Percentiles rank a stretch among this genome's conserved stretches.
These are phyloP conservation scores for Mirza zaza DNA, from an alignment of 2,113 vertebrate species.

Conservation along the genomic window DNA sequence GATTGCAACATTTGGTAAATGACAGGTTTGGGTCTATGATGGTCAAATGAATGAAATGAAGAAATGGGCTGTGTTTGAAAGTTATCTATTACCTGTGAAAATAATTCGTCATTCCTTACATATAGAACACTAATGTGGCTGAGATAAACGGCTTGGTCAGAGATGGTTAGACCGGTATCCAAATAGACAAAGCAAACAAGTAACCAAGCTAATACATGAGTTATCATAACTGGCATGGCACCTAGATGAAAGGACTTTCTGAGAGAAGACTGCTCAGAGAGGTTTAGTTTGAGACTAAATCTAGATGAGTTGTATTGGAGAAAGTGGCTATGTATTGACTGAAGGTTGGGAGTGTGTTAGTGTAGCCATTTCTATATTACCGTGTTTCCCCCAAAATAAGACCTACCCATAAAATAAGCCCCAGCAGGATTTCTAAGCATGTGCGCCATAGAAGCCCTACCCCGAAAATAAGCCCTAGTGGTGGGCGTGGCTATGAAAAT, in stretches of 20 bases:
- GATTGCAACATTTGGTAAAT: not conserved
- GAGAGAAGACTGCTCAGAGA: not conserved
- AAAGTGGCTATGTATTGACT: rapidly evolving
- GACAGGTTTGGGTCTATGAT: not conserved
- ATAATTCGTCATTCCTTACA: not conserved
- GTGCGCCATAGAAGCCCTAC: no score
- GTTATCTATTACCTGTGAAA: not conserved
- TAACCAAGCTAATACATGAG: not conserved
- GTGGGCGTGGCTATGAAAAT: no score
- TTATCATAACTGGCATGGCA: not conserved
- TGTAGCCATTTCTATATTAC: not conserved
- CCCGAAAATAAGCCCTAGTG: no score
- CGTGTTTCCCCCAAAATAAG: no score
- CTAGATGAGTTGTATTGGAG: not conserved
- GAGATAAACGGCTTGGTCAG: not conserved
- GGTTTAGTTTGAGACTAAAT: not conserved
- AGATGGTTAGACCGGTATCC: not conserved
- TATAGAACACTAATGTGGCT: not conserved
- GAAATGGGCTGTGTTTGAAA: not conserved
- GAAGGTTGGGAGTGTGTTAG: not conserved
- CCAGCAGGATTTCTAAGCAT: no score
- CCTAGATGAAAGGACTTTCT: not conserved
- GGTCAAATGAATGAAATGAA: not conserved
- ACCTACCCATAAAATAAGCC: no score
- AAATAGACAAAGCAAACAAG: not conserved